Evolutionary conservation across 2,797 vertebrate species (phyloP).

Genomic region (Mus spretus): DNA sequence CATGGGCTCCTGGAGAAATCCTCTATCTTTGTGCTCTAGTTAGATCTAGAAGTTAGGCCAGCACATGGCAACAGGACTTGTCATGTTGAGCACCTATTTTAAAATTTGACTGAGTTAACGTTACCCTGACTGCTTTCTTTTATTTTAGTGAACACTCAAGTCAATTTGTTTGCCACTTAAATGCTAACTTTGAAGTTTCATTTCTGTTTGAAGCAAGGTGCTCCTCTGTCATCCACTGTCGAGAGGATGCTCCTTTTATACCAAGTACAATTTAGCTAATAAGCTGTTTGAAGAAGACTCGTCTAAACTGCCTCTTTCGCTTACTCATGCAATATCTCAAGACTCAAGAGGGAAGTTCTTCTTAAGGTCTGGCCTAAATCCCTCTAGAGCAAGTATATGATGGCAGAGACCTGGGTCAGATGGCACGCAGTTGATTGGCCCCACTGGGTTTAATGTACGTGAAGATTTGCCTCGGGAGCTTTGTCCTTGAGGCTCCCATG

Average conservation of each 20-base stretch:
- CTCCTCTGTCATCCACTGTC: neutral
- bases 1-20: neutral
- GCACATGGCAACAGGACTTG: too few relatives aligned
- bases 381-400: constrained; percentile 29
- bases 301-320: neutral
- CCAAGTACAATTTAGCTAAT: neutral
- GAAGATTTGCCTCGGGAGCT: constrained; percentile 45
- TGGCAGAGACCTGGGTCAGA: constrained; percentile 17
- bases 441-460: constrained; percentile 1
- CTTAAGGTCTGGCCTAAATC: constrained; percentile 70
- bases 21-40: neutral
- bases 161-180: neutral
- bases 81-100: neutral
- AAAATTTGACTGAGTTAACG: neutral
- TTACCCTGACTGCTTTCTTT: neutral
- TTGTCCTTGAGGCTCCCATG: constrained; percentile 50
- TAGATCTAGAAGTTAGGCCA: neutral
- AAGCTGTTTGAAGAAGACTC: neutral
- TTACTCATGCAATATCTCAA: neutral
- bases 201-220: neutral
- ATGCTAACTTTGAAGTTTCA: neutral
- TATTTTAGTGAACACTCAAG: neutral
- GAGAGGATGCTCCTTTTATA: accelerated
- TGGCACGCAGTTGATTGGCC: constrained; percentile 69
- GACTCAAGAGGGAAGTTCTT: constrained; percentile 73